phyloP scores from a whole-genome alignment of 2,888 invertebrate species.

The Ectemnius continuus region DNA sequence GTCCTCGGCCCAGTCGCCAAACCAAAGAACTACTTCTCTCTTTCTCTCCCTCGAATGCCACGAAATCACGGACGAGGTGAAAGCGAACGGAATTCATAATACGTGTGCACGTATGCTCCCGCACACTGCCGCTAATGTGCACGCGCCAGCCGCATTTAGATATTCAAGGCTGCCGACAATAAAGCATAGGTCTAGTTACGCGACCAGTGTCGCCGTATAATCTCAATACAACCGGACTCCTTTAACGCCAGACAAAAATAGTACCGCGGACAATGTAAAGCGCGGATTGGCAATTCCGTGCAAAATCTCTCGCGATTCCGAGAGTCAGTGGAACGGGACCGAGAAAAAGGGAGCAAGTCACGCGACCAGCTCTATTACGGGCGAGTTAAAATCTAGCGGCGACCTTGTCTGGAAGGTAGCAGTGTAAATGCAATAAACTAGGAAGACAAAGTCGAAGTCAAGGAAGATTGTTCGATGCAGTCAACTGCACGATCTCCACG shows the following conservation, averaged over 20 bases:
- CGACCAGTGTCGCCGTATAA: constrained; percentile 3
- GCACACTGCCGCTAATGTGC: neutral
- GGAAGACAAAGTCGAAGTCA: too few relatives aligned
- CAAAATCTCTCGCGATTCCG: too few relatives aligned
- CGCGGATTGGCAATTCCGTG: too few relatives aligned
- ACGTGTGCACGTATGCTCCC: too few relatives aligned
- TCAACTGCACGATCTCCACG: too few relatives aligned
- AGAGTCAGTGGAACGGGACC: too few relatives aligned
- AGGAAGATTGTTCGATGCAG: too few relatives aligned
- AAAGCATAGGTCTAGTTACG: constrained; percentile 5
- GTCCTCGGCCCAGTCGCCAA: neutral
- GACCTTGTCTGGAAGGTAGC: constrained; percentile 27
- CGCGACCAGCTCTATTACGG: neutral
- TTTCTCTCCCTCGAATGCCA: too few relatives aligned
- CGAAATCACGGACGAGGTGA: constrained; percentile 24
- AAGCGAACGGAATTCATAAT: constrained; percentile 35
- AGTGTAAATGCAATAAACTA: too few relatives aligned
- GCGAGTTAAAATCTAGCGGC: constrained; percentile 32
- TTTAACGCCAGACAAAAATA: too few relatives aligned
- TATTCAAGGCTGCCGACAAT: neutral
- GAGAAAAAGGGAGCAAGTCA: neutral
- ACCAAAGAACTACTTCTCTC: neutral
- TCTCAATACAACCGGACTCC: too few relatives aligned
- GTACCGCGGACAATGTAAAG: too few relatives aligned
- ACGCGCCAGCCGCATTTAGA: neutral